Percentiles rank a stretch among this genome's conserved stretches.
phyloP scores from a whole-genome alignment of 2,888 invertebrate species.

The Sicus ferrugineus region DNA sequence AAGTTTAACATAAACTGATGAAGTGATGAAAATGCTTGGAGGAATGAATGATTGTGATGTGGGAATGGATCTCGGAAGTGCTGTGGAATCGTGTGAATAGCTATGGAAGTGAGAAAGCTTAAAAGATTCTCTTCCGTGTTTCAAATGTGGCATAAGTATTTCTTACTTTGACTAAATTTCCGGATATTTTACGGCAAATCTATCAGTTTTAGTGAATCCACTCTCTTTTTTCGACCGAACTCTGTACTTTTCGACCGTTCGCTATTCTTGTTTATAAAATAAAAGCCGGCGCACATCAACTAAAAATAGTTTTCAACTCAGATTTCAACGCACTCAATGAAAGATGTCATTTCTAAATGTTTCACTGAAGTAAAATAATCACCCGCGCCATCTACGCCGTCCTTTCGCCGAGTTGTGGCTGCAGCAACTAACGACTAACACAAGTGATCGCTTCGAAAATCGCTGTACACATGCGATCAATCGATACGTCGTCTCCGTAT shows the following conservation, averaged over 20 bases:
- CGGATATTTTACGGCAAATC: too few relatives aligned
- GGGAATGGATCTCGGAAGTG: neutral
- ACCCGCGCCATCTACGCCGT: neutral
- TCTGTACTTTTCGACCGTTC: neutral
- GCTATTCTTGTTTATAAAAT: neutral
- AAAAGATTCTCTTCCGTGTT: too few relatives aligned
- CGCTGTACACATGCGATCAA: constrained; percentile 19
- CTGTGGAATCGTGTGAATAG: too few relatives aligned
- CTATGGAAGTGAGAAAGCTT: too few relatives aligned
- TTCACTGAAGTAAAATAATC: neutral
- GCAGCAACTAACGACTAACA: neutral
- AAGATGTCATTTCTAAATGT: neutral
- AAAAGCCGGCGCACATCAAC: neutral
- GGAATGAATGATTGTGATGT: too few relatives aligned
- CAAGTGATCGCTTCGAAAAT: constrained; percentile 10
- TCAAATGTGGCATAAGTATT: too few relatives aligned
- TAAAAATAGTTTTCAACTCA: constrained; percentile 19
- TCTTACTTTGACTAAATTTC: too few relatives aligned
- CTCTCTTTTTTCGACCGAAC: too few relatives aligned
- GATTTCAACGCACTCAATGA: neutral
- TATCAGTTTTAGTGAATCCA: too few relatives aligned
- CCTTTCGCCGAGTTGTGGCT: neutral
- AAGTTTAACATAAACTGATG: neutral
- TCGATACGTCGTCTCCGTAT: neutral
- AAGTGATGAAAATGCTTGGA: neutral